A percentile compares a stretch with the other conserved stretches of the same genome.
Conservation (phyloP, 2,113 vertebrate species). For the Melanocharis versteri region DNA sequence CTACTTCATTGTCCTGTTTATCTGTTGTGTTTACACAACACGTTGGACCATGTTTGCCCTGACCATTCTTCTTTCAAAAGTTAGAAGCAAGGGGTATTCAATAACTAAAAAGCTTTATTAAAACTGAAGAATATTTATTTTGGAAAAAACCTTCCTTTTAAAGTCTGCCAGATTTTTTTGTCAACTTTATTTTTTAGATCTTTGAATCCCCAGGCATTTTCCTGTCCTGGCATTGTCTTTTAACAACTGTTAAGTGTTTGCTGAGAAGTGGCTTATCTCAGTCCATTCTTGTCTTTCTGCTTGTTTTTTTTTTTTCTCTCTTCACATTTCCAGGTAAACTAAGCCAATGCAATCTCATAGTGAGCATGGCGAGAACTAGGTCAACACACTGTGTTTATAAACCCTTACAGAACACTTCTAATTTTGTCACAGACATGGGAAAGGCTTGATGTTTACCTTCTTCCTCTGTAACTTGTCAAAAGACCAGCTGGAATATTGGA, state of each 20-base stretch:
- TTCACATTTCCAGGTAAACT: constrained; percentile 7
- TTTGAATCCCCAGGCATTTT: constrained; percentile 29
- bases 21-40: background rate
- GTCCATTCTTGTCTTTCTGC: background rate
- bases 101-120: background rate
- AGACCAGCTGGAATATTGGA: background rate
- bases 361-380: background rate
- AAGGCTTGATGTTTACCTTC: background rate
- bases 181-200: background rate
- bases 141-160: background rate
- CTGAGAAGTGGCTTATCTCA: constrained; percentile 5
- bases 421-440: background rate
- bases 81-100: background rate
- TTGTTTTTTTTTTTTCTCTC: background rate
- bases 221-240: constrained; percentile 18
- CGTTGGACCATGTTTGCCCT: background rate
- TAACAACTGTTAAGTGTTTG: constrained; percentile 11
- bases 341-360: background rate
- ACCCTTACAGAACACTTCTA: background rate
- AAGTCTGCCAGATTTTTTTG: background rate
- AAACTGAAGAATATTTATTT: background rate
- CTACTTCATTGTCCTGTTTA: background rate
- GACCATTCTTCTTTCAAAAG: background rate
- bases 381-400: background rate
- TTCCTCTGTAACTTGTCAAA: background rate